Percentiles rank a stretch among this genome's conserved stretches.
Evolutionary conservation across 2,797 vertebrate genomes (phyloP).

Genomic region (Spinus olivaceus): DNA sequence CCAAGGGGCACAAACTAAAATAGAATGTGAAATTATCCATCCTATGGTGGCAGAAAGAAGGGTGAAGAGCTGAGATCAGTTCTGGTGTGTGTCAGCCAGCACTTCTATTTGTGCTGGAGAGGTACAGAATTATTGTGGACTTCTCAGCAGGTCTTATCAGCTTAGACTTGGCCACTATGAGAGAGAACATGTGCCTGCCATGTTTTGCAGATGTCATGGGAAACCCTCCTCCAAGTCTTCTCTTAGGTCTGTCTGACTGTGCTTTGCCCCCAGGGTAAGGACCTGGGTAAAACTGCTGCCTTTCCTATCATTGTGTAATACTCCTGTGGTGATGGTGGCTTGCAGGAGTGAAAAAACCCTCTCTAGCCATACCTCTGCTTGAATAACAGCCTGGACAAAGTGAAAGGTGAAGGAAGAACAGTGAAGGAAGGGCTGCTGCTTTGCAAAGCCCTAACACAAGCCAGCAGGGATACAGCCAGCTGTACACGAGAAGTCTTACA

Average conservation of each 20-base stretch:
- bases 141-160: neutral
- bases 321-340: too few relatives aligned
- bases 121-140: neutral
- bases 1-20: neutral
- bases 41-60: neutral
- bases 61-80: neutral
- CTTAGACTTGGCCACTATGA: neutral
- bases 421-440: neutral
- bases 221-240: neutral
- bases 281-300: neutral
- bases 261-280: neutral
- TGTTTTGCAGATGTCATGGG: neutral
- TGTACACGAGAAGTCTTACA: neutral
- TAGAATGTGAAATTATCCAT: neutral
- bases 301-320: accelerated
- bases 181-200: neutral
- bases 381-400: neutral
- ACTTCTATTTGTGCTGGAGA: neutral
- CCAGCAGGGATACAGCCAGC: neutral
- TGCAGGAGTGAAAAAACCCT: neutral
- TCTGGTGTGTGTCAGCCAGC: neutral
- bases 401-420: neutral
- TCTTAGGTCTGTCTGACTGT: neutral
- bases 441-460: neutral
- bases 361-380: neutral